Conservation (phyloP, 92 coral and sea anemone genomes). For the Epizoanthus rinbou region DNA sequence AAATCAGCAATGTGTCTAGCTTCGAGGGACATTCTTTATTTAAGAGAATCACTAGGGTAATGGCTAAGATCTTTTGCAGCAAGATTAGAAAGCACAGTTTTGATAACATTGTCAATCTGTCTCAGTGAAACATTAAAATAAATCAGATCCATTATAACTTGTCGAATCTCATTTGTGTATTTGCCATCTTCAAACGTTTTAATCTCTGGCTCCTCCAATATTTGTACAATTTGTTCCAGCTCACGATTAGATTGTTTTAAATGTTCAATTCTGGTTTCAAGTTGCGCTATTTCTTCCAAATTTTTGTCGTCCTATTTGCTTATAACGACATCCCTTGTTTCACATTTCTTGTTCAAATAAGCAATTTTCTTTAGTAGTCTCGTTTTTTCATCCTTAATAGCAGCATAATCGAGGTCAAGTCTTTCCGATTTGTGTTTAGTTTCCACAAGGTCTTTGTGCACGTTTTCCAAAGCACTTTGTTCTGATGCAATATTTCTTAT, state of each 20-base stretch:
- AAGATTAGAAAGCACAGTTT: background rate
- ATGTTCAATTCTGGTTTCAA: background rate
- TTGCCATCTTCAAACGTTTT: too few species aligned
- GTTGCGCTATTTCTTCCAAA: background rate
- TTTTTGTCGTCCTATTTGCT: background rate
- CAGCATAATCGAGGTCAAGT: too few species aligned
- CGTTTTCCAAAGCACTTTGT: background rate
- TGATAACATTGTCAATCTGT: too few species aligned
- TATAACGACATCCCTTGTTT: background rate
- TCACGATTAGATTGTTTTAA: background rate
- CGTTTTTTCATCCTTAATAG: too few species aligned
- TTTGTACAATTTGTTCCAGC: background rate
- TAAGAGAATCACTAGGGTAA: too few species aligned
- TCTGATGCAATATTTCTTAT: background rate
- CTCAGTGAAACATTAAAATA: too few species aligned
- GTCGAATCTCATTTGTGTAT: too few species aligned
- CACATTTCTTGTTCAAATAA: too few species aligned
- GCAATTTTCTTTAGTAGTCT: too few species aligned
- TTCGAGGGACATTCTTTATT: background rate
- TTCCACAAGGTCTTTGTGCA: background rate
- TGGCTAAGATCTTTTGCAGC: background rate
- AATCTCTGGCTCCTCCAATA: background rate
- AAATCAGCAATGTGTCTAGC: background rate
- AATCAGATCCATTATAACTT: too few species aligned
- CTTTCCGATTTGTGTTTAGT: background rate